These are phyloP conservation scores for Megaceryle alcyon DNA, from an alignment of 2,797 vertebrate genomes.

Conservation along the genomic window DNA sequence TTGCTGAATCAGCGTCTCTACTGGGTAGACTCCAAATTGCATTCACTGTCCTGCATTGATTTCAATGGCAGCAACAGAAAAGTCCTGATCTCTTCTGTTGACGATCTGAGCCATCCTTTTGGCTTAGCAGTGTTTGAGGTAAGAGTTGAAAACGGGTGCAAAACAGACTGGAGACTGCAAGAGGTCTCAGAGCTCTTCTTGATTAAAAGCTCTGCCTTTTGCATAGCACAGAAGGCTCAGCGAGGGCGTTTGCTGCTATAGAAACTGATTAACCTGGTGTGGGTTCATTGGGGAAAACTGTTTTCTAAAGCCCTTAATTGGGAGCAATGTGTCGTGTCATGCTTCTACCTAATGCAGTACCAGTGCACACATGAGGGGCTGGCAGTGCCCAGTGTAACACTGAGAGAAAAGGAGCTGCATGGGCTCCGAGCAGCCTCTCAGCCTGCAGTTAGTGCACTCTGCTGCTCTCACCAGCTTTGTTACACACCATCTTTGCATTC, in stretches of 20 bases:
- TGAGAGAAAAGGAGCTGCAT: background rate
- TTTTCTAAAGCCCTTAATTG: background rate
- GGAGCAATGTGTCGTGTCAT: background rate
- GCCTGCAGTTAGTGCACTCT: background rate
- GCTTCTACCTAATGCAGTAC: background rate
- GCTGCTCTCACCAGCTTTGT: background rate
- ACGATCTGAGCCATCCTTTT: conserved; percentile 93
- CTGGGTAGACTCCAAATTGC: conserved; percentile 98
- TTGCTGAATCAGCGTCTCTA: conserved; percentile 94
- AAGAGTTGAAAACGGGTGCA: conserved; percentile 9
- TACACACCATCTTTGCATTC: background rate
- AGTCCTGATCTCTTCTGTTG: conserved; percentile 89
- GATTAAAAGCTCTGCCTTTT: conserved; percentile 24
- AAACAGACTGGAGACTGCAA: background rate
- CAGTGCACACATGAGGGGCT: background rate
- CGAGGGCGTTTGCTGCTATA: background rate
- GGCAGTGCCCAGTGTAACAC: background rate
- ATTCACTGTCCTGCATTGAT: conserved; percentile 95
- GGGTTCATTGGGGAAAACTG: background rate
- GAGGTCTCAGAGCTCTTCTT: background rate
- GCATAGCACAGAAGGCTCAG: background rate
- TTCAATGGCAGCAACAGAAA: conserved; percentile 92
- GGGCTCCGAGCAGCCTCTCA: background rate
- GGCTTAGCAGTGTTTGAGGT: conserved; percentile 97
- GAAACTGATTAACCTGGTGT: background rate